Percentiles rank a stretch among this genome's conserved stretches.
Conservation (phyloP, 1,140 invertebrate species). For the Chionoecetes opilio region DNA sequence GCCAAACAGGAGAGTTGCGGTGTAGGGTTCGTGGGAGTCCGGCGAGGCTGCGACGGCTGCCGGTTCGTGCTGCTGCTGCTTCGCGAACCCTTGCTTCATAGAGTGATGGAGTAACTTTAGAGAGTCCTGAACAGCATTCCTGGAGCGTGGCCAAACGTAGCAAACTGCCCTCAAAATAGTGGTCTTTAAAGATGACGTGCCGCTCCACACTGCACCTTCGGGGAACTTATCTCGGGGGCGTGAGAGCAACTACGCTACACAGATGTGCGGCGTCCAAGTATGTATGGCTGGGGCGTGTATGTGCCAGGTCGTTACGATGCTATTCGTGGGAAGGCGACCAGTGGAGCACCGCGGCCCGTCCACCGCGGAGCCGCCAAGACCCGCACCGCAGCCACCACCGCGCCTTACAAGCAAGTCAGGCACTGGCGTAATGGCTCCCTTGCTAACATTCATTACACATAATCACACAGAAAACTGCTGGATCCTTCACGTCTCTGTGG, state of each 20-base stretch:
- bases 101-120: constrained; percentile 13
- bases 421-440: not conserved
- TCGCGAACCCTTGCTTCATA: not conserved
- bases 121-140: constrained; percentile 27
- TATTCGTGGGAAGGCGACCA: not conserved
- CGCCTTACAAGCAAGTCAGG: not conserved
- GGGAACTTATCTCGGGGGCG: not conserved
- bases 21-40: constrained; percentile 5
- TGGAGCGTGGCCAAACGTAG: constrained; percentile 23
- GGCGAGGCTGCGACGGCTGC: not conserved
- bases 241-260: not conserved
- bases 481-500: not conserved
- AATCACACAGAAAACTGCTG: not conserved
- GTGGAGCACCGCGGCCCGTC: not conserved
- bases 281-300: not conserved
- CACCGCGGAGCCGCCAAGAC: not conserved
- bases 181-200: constrained; percentile 27
- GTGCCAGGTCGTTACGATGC: not conserved
- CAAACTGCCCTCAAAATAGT: constrained; percentile 29
- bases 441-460: not conserved
- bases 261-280: not conserved
- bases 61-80: constrained; percentile 21
- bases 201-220: not conserved
- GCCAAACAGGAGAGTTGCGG: constrained; percentile 47
- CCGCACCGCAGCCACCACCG: not conserved